Conservation (phyloP, 2,888 invertebrate species). For the Tribolium freemani region DNA sequence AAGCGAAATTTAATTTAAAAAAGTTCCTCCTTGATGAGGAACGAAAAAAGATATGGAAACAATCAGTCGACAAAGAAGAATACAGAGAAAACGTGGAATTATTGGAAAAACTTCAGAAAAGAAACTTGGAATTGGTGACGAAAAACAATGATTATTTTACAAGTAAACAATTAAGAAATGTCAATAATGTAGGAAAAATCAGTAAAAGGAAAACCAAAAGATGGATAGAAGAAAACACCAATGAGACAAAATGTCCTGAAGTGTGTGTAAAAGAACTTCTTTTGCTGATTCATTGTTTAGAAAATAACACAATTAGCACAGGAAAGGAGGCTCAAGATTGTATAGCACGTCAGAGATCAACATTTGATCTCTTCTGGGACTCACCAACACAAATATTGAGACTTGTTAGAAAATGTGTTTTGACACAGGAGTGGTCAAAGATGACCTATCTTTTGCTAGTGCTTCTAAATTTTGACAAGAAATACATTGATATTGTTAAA, state of each 20-base stretch:
- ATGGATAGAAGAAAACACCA: no score
- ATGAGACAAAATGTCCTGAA: conserved; percentile 6
- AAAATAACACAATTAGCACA: not conserved
- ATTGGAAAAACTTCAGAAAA: not conserved
- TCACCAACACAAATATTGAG: conserved; percentile 25
- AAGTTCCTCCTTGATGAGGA: not conserved
- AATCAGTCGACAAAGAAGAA: conserved; percentile 2
- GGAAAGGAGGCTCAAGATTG: conserved; percentile 19
- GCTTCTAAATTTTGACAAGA: conserved; percentile 31
- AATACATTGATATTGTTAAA: conserved; percentile 25
- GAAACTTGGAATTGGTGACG: not conserved
- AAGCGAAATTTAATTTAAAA: not conserved
- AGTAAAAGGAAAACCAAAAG: not conserved
- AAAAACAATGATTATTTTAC: not conserved
- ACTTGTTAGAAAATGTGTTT: conserved; percentile 23
- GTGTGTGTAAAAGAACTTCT: conserved; percentile 23
- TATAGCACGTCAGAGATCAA: conserved; percentile 29
- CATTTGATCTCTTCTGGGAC: conserved; percentile 29
- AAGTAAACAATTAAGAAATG: not conserved
- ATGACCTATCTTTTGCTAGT: conserved; percentile 31
- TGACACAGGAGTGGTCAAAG: conserved; percentile 35
- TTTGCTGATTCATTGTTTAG: conserved; percentile 29
- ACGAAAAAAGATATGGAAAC: not conserved
- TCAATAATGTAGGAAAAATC: not conserved
- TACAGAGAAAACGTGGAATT: not conserved